Evolutionary conservation across 2,888 invertebrate genomes (phyloP), one percentile per base, ranked within the genome.

Genomic region (Tineola bisselliella): DNA sequence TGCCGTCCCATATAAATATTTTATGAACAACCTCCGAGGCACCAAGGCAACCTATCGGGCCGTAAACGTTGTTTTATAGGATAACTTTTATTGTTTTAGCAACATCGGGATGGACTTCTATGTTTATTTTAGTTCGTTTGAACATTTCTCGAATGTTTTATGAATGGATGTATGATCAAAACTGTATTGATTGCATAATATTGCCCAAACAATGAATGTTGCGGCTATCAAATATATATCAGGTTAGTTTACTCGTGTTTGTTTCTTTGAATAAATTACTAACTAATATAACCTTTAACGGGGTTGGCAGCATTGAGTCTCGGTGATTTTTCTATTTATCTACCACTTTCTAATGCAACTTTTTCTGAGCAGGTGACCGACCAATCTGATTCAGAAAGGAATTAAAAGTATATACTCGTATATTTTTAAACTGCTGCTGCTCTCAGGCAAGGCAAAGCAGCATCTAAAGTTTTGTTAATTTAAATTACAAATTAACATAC

Each of bases 61-160:
- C 72, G 79, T 81, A 81, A 84, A 81, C 75, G 76, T 72, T 76
- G 76, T 77, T 82, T 82, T 81, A 83, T 80, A 75, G 76, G 74
- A 76, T 73, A 75, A 72, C 77, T 81, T 81, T 82, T 81, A 83
- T 82, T 82, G 78, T 81, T 81, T 77, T 75, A 78, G 74, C 73
- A 72, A 71, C 76, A 73, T 70, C 66, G 68, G 67, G 70, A 70
- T 72, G 58, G 58, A 58, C 58, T 58, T 58, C 33, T 33, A 33
- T 58, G 58, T 58, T 58, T 58, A 33, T 58, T 58, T 58, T 15
- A 58, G 58, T 58, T 33, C 58, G 33, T 58, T 58, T 58, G 54
- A 54, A 54, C 54, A 48, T 48, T 48, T 13, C 15, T 17, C 13
- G 48, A 15, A 48, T 48, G 17, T 48, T 48, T 48, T 48, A 48